Evolutionary conservation across 2,113 vertebrate genomes (phyloP).

Genomic region (Phainopepla nitens): DNA sequence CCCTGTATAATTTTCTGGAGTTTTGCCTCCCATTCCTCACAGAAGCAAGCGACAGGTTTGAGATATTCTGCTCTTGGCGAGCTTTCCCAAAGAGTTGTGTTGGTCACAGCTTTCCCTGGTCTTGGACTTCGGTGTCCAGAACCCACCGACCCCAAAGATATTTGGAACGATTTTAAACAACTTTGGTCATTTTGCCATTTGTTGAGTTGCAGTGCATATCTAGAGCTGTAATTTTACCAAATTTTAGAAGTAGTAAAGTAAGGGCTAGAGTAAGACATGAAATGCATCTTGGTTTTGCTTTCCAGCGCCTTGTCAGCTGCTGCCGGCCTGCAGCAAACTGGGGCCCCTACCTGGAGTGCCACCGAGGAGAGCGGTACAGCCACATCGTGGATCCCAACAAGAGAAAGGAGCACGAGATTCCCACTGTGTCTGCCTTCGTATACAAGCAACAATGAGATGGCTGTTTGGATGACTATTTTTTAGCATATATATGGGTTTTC

Average conservation of each 20-base stretch:
- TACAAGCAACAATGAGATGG: constrained; percentile 28
- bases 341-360: constrained; percentile 85
- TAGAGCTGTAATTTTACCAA: not conserved
- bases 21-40: not conserved
- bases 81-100: not conserved
- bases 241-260: not conserved
- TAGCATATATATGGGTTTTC: not conserved
- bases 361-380: constrained; percentile 84
- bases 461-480: not conserved
- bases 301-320: constrained; percentile 78
- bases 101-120: not conserved
- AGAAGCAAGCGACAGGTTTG: not conserved
- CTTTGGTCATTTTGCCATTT: not conserved
- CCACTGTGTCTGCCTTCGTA: constrained; percentile 42
- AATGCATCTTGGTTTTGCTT: not conserved
- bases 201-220: not conserved
- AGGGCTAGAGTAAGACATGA: not conserved
- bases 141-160: not conserved
- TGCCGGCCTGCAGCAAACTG: constrained; percentile 82
- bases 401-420: constrained; percentile 63
- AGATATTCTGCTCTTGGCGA: not conserved
- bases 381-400: constrained; percentile 18
- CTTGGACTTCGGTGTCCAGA: not conserved
- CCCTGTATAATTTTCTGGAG: not conserved
- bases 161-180: not conserved